Base-by-base conservation (phyloP, 2,113 vertebrate species). In the Ophiodon elongatus region DNA sequence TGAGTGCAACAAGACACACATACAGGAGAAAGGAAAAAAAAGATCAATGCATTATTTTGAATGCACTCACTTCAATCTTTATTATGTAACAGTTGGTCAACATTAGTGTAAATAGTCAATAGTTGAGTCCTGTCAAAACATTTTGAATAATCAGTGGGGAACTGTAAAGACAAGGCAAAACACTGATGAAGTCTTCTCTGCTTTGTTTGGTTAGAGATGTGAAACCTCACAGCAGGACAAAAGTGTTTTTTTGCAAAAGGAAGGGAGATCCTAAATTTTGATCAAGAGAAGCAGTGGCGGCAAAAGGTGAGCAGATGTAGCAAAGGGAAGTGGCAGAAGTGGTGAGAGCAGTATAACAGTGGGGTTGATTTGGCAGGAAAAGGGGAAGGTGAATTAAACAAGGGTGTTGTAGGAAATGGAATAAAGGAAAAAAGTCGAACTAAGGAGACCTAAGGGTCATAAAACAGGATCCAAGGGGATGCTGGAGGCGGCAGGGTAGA, bases 41-140 rank as follows among this genome's bases (percentile, higher is more conserved):
- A 4, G 19, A 81, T 63, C 50, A 79, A 89, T 73, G 21, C 69
- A 74, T 54, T 60, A 50, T 80, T 83, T 82, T 80, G 69, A 45
- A 88, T 95, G 95, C 91, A 90, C 74, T 93, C 83, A 93, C 89
- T 77, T 94, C 88, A 94, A 93, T 94, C 93, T 96, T 96, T 95
- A 96, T 96, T 96, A 92, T 88, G 70, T 74, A 88, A 87, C 79
- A 85, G 59, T 82, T 74, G 84, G 60, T 82, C 80, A 88, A 91
- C 85, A 93, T 88, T 73, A 71, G 68, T 85, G 67, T 80, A 25
- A 86, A 89, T 77, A 47, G 65, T 83, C 79, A 88, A 86, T n/a
- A 73, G 52, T 65, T 78, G 35, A 79, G 54, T 91, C 71, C 67
- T 63, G 66, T 85, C 31, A 71, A 73, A 69, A 91, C 76, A 82